phyloP scores from a whole-genome alignment of 2,797 vertebrate species.

The Sarcoramphus papa region DNA sequence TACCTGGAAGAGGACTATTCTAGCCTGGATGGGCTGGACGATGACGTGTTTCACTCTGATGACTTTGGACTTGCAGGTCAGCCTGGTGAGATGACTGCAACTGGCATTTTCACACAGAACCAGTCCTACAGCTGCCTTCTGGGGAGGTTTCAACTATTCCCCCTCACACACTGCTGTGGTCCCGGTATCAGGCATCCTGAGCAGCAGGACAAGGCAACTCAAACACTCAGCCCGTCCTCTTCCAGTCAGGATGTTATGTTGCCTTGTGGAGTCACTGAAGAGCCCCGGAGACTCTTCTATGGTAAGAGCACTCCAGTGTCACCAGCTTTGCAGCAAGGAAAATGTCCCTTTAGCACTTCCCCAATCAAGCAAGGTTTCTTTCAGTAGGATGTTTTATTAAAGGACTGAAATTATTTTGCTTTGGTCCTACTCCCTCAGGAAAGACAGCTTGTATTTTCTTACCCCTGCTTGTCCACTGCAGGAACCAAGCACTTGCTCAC shows the following conservation, averaged over 20 bases:
- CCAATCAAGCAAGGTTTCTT: background rate
- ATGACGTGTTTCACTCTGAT: conserved; percentile 81
- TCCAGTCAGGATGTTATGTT: conserved; percentile 81
- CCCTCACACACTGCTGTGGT: conserved; percentile 81
- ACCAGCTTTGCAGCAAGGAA: conserved; percentile 54
- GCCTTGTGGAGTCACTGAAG: conserved; percentile 81
- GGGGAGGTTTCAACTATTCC: conserved; percentile 78
- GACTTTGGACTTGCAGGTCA: conserved; percentile 75
- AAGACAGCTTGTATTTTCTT: conserved; percentile 3
- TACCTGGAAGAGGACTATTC: conserved; percentile 73
- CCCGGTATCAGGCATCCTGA: conserved; percentile 75
- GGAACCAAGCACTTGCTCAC: background rate
- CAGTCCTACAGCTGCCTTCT: conserved; percentile 76
- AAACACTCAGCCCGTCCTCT: conserved; percentile 79
- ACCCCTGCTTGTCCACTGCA: background rate
- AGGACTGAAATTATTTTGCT: conserved; percentile 16
- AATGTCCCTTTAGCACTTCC: conserved; percentile 26
- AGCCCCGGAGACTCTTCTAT: conserved; percentile 82
- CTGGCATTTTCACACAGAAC: conserved; percentile 76
- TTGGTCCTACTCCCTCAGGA: background rate
- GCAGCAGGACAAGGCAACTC: conserved; percentile 82
- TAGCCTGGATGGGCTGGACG: conserved; percentile 77
- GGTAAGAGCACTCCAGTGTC: conserved; percentile 73
- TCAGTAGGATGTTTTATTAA: background rate
- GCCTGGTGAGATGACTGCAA: conserved; percentile 74